Percentiles rank a stretch among this genome's conserved stretches.
These are phyloP conservation scores for Frankliniella intonsa DNA, from an alignment of 2,888 invertebrate genomes.

Conservation along the genomic window DNA sequence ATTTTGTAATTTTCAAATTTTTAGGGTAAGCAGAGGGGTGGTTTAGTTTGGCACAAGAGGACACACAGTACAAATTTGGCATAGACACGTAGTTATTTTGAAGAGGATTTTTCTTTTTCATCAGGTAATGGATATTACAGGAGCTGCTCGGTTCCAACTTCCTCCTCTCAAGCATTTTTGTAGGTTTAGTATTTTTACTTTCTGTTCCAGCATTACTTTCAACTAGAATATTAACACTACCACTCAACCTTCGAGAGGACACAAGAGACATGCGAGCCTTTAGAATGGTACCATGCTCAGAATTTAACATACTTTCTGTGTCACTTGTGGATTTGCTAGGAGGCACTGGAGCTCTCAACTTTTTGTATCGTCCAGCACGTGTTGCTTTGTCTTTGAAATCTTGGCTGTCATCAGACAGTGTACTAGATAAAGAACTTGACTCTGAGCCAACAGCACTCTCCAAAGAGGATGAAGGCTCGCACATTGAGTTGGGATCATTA, in stretches of 20 bases:
- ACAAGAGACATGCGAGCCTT: constrained; percentile 16
- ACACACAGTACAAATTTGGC: background rate
- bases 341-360: constrained; percentile 51
- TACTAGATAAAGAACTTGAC: constrained; percentile 31
- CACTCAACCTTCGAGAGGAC: background rate
- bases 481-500: constrained; percentile 29
- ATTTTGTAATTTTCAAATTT: background rate
- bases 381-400: constrained; percentile 39
- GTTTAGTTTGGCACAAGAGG: background rate
- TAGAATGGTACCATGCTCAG: background rate
- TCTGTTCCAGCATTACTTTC: background rate
- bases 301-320: constrained; percentile 8
- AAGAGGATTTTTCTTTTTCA: background rate
- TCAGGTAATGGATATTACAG: background rate
- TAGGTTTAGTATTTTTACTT: background rate
- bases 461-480: background rate
- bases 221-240: constrained; percentile 14
- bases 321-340: constrained; percentile 40
- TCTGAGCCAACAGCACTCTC: background rate
- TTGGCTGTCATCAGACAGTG: background rate
- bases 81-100: background rate
- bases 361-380: constrained; percentile 45
- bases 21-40: background rate
- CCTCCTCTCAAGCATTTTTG: background rate
- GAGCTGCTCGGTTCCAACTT: background rate